Conservation (phyloP, 2,888 invertebrate genomes). For the Hecatera dysodea region DNA sequence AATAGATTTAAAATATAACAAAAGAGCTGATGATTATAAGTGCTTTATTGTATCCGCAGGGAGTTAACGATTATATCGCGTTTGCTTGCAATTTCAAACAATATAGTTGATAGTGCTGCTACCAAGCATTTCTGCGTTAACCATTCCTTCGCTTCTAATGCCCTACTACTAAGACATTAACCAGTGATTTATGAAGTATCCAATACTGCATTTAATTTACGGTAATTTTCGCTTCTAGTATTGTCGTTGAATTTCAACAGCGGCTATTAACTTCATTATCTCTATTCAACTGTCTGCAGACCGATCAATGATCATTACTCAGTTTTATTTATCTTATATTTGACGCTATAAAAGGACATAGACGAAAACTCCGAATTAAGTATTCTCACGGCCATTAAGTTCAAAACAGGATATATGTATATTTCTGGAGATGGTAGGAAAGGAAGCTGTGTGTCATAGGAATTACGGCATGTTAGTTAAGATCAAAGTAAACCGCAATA, state of each 20-base stretch:
- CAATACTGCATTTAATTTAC: conserved; percentile 47
- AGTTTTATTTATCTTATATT: conserved; percentile 60
- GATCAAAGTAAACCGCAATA: conserved; percentile 51
- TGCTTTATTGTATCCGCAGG: conserved; percentile 4
- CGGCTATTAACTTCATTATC: conserved; percentile 52
- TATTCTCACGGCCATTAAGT: conserved; percentile 65
- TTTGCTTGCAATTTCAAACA: conserved; percentile 30
- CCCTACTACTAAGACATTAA: conserved; percentile 10
- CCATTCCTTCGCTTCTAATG: conserved; percentile 37
- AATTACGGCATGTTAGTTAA: conserved; percentile 33
- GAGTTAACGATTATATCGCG: conserved; percentile 11
- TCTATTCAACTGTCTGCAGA: conserved; percentile 51
- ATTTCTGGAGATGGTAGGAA: conserved; percentile 60
- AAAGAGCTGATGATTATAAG: conserved; percentile 4
- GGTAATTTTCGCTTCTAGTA: conserved; percentile 45
- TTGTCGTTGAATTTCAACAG: conserved; percentile 49
- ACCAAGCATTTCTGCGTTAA: conserved; percentile 21
- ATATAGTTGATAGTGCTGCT: conserved; percentile 5
- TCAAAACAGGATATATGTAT: conserved; percentile 59
- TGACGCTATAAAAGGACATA: conserved; percentile 58
- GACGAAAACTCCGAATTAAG: conserved; percentile 50
- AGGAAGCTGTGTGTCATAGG: conserved; percentile 61
- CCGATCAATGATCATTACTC: conserved; percentile 61
- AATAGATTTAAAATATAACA: background rate
- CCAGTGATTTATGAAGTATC: conserved; percentile 49